A percentile compares a stretch with the other conserved stretches of the same genome.
Evolutionary conservation across 2,888 invertebrate species (phyloP).

Genomic region (Caradrina kadenii): DNA sequence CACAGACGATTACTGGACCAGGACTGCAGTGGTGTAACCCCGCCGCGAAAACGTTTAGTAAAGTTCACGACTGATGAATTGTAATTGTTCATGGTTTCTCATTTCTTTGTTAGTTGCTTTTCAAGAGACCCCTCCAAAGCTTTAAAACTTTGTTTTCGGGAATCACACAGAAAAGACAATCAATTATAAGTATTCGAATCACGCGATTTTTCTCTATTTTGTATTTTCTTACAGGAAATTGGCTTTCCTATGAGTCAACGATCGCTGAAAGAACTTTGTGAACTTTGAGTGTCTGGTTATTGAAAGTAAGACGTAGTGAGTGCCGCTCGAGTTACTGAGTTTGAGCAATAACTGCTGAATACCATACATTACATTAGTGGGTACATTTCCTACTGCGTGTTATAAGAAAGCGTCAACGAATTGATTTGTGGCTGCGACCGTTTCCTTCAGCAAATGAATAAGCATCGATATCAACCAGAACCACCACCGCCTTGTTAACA

Average conservation of each 20-base stretch:
- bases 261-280: not conserved
- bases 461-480: conserved; percentile 62
- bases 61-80: no score
- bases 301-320: not conserved
- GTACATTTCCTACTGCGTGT: conserved; percentile 43
- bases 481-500: conserved; percentile 64
- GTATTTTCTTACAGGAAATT: not conserved
- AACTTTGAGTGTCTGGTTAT: not conserved
- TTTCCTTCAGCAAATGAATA: conserved; percentile 59
- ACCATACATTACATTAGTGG: conserved; percentile 41
- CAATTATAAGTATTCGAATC: no score
- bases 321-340: conserved; percentile 4
- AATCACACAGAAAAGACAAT: not conserved
- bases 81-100: not conserved
- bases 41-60: no score
- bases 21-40: not conserved
- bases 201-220: no score
- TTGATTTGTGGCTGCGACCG: conserved; percentile 38
- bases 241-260: not conserved
- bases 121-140: not conserved
- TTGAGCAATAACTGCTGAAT: conserved; percentile 37
- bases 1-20: not conserved
- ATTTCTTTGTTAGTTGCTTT: conserved; percentile 1
- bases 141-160: not conserved
- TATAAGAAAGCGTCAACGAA: conserved; percentile 46